Percentiles rank a stretch among this genome's conserved stretches.
phyloP scores from a whole-genome alignment of 2,797 vertebrate genomes.

The Enteromius unitaeniatus region DNA sequence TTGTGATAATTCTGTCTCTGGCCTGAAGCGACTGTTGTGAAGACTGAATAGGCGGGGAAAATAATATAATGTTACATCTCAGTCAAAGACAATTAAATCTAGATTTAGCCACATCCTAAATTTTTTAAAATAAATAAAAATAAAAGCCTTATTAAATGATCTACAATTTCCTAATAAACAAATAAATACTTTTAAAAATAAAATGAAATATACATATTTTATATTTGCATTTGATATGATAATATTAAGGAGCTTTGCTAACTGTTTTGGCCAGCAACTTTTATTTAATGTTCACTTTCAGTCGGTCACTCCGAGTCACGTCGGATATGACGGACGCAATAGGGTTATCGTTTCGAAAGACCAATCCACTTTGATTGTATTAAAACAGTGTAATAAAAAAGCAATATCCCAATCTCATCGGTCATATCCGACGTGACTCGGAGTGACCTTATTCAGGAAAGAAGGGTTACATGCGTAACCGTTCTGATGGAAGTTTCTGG shows the following conservation, averaged over 20 bases:
- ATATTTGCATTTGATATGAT: not conserved
- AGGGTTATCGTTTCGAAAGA: no score
- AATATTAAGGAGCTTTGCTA: not conserved
- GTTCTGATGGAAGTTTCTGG: slow-evolving; percentile 54
- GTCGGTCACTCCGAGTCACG: no score
- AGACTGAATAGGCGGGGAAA: not conserved
- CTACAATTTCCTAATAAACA: not conserved
- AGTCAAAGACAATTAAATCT: not conserved
- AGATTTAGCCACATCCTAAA: not conserved
- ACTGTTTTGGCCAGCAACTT: not conserved
- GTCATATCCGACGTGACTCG: no score
- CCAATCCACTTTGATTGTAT: no score
- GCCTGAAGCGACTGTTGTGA: not conserved
- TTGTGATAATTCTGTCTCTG: no score
- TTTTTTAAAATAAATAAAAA: not conserved
- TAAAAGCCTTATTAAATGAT: not conserved
- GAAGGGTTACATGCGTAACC: no score
- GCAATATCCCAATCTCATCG: no score
- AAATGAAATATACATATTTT: not conserved
- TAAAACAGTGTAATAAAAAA: no score
- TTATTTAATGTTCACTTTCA: not conserved
- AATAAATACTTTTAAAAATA: not conserved
- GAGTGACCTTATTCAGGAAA: no score
- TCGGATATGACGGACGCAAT: no score
- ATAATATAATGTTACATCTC: not conserved